Conservation (phyloP, 2,888 invertebrate genomes). For the Ichneumoninae sp. region DNA sequence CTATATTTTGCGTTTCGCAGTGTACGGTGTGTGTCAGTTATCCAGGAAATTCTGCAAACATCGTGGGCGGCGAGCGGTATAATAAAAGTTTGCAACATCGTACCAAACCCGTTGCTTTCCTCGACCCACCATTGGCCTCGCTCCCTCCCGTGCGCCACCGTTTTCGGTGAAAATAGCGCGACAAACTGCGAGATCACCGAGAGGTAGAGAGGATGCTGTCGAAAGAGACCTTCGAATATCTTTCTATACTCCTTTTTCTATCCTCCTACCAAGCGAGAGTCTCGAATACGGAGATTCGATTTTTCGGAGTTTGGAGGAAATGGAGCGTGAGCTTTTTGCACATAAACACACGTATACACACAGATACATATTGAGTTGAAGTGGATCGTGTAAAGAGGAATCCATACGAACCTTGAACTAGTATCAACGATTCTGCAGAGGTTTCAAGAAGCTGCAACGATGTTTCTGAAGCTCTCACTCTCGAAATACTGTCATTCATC, state of each 20-base stretch:
- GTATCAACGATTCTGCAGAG: neutral
- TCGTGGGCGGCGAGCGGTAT: conserved; percentile 50
- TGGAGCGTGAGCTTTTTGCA: conserved; percentile 28
- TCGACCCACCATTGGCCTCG: neutral
- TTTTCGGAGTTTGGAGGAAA: conserved; percentile 45
- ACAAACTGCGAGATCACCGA: conserved; percentile 50
- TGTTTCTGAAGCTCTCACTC: conserved; percentile 20
- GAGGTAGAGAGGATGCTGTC: neutral
- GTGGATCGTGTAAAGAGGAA: conserved; percentile 8
- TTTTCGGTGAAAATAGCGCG: conserved; percentile 56
- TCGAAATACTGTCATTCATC: neutral
- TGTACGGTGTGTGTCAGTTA: conserved; percentile 41
- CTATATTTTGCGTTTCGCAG: conserved; percentile 16
- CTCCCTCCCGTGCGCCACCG: neutral
- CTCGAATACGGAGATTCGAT: conserved; percentile 22
- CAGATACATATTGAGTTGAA: neutral
- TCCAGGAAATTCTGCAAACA: conserved; percentile 54
- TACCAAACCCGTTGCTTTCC: neutral
- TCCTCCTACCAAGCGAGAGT: conserved; percentile 12
- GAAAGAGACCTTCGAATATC: conserved; percentile 47
- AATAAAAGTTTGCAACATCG: conserved; percentile 57
- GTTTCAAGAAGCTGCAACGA: conserved; percentile 23
- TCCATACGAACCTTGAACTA: conserved; percentile 2
- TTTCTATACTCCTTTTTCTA: conserved; percentile 39
- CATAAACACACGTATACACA: conserved; percentile 1